Evolutionary conservation across 2,888 invertebrate genomes (phyloP).

Genomic region (Phasia obesa): DNA sequence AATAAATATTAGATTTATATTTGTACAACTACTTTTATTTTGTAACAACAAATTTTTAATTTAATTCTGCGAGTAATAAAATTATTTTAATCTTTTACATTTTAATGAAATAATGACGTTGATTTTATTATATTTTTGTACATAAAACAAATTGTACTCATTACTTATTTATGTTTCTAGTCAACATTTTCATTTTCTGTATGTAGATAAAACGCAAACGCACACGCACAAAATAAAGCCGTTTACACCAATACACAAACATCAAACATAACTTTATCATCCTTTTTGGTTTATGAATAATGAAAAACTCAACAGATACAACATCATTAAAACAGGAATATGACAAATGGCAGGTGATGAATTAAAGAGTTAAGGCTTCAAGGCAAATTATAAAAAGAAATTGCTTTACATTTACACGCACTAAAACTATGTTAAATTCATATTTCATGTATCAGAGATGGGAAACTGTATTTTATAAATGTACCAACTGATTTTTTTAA

Average conservation of each 20-base stretch:
- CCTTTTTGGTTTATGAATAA: conserved; percentile 49
- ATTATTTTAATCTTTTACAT: background rate
- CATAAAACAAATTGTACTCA: conserved; percentile 30
- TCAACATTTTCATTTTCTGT: background rate
- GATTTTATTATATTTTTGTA: conserved; percentile 9
- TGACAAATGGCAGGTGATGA: conserved; percentile 61
- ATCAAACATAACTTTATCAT: conserved; percentile 1
- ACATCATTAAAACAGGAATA: conserved; percentile 62
- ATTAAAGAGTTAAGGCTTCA: conserved; percentile 54
- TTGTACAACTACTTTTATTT: too few species aligned
- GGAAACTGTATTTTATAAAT: too few species aligned
- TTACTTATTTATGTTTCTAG: conserved; percentile 13
- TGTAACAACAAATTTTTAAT: background rate
- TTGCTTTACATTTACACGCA: background rate
- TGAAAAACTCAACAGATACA: conserved; percentile 55
- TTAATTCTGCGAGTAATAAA: background rate
- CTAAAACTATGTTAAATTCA: background rate
- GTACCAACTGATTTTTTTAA: too few species aligned
- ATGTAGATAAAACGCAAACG: background rate
- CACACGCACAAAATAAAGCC: background rate
- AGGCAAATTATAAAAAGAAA: conserved; percentile 35
- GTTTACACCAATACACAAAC: background rate
- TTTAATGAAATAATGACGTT: background rate
- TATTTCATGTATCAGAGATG: background rate
- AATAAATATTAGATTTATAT: too few species aligned